Percentiles rank a stretch among this genome's conserved stretches.
Evolutionary conservation across 2,113 vertebrate species (phyloP).

Genomic region (Merops nubicus): DNA sequence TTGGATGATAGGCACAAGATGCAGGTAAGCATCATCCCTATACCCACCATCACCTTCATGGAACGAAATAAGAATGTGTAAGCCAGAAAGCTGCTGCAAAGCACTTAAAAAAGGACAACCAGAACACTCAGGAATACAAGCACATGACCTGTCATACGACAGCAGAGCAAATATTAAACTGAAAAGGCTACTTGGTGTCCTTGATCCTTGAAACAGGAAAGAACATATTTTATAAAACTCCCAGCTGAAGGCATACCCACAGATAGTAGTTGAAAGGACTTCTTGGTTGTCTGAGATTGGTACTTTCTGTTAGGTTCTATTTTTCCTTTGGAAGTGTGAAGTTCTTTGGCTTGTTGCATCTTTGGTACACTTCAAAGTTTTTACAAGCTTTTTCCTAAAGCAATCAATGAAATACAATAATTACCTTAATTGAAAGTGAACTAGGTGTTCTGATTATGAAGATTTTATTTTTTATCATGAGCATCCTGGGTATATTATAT

Average conservation of each 20-base stretch:
- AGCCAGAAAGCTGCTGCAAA: not conserved
- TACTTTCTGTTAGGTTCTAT: not conserved
- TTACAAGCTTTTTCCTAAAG: not conserved
- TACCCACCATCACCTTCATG: too few relatives aligned
- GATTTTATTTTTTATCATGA: not conserved
- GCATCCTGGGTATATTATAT: not conserved
- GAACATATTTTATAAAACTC: not conserved
- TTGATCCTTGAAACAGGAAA: not conserved
- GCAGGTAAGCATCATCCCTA: too few relatives aligned
- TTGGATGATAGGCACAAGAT: not conserved
- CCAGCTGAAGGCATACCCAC: rapidly evolving
- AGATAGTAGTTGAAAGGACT: not conserved
- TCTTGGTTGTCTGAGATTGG: not conserved
- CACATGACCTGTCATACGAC: not conserved
- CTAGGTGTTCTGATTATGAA: not conserved
- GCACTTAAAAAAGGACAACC: not conserved
- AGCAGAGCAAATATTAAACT: not conserved
- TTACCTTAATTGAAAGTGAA: not conserved
- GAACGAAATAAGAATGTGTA: not conserved
- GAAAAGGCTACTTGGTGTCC: not conserved
- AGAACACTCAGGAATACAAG: not conserved
- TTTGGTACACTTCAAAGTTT: not conserved
- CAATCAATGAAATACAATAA: not conserved
- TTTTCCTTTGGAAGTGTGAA: not conserved
- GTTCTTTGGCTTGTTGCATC: not conserved